Evolutionary conservation across 2,888 invertebrate genomes (phyloP).

Genomic region (Arrhopalites spinosus): DNA sequence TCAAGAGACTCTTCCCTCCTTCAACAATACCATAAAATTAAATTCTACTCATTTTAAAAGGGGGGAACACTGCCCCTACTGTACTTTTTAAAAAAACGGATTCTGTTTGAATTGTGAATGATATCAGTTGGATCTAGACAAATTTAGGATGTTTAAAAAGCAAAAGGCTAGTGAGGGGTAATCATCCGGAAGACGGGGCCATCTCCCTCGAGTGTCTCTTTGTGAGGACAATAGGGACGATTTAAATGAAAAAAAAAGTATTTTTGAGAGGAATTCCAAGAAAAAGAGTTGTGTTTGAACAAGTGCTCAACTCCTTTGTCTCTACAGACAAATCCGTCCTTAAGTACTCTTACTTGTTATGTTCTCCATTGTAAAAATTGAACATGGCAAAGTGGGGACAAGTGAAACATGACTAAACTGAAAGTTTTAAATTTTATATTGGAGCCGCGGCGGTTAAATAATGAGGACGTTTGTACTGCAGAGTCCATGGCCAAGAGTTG

Average conservation of each 20-base stretch:
- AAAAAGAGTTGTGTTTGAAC: conserved; percentile 27
- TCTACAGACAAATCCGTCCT: not conserved
- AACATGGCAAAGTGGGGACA: not conserved
- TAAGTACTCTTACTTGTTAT: no score
- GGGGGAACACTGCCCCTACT: not conserved
- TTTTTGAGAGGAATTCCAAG: conserved; percentile 3
- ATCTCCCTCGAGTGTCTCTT: no score
- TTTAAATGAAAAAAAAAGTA: no score
- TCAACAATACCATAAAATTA: no score
- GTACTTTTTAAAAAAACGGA: not conserved
- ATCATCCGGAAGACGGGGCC: no score
- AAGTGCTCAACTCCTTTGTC: conserved; percentile 11
- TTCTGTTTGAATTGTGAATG: no score
- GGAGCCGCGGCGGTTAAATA: no score
- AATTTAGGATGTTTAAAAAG: no score
- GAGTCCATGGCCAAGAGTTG: not conserved
- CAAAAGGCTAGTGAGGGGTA: no score
- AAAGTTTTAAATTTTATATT: not conserved
- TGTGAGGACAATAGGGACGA: no score
- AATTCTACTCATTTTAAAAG: no score
- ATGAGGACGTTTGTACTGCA: not conserved
- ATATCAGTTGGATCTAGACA: no score
- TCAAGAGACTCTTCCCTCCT: not conserved
- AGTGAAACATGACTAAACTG: not conserved
- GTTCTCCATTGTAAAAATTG: not conserved